These are phyloP conservation scores for Nipponia nippon DNA, from an alignment of 2,113 vertebrate genomes.

Conservation along the genomic window DNA sequence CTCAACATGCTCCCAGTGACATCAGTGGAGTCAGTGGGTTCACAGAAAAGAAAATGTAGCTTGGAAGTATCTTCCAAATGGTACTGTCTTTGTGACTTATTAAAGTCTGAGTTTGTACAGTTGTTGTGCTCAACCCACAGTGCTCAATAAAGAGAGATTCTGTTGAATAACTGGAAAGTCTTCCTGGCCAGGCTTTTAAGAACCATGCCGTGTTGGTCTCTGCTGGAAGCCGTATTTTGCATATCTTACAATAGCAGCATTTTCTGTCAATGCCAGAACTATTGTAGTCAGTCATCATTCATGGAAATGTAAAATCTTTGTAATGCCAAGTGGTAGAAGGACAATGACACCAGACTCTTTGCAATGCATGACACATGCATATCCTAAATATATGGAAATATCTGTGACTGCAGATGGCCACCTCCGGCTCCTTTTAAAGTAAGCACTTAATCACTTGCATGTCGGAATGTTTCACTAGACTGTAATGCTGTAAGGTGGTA, in stretches of 20 bases:
- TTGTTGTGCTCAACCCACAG: not conserved
- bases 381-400: constrained; percentile 29
- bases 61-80: not conserved
- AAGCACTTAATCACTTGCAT: not conserved
- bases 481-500: not conserved
- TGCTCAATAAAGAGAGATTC: not conserved
- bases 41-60: not conserved
- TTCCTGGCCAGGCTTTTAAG: constrained; percentile 26
- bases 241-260: constrained; percentile 46
- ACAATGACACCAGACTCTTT: constrained; percentile 27
- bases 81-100: not conserved
- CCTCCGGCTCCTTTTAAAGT: constrained; percentile 26
- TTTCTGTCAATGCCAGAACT: constrained; percentile 51
- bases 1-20: not conserved
- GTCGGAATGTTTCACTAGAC: not conserved
- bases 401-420: constrained; percentile 42
- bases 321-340: constrained; percentile 41
- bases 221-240: constrained; percentile 31
- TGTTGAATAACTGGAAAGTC: not conserved
- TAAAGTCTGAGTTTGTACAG: not conserved
- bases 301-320: constrained; percentile 35
- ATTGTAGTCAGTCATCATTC: constrained; percentile 51
- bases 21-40: not conserved
- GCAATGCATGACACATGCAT: not conserved
- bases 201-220: not conserved